Evolutionary conservation across 1,140 invertebrate species (phyloP), one percentile per base, ranked within the genome.

Genomic region (Drosophila lini): DNA sequence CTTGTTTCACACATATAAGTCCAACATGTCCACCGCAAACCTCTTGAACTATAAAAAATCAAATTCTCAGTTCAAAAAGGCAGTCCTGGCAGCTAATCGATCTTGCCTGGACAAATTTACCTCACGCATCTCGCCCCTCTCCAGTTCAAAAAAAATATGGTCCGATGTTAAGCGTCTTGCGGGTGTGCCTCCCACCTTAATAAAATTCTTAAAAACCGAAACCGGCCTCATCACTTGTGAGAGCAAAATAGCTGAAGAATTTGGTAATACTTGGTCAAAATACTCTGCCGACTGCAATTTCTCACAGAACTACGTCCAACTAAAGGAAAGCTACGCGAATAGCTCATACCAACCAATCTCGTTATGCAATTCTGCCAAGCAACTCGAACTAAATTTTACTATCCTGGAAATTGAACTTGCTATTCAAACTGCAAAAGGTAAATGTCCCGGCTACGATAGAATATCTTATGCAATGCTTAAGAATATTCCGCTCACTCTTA

Each of bases 201-300:
- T 34, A 19, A 52, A 32, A 19, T 52, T 34, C 16, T 52, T 52
- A n/a, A 52, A 52, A 50, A 32, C 48, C 1, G 28, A 31, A 50
- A 7, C 15, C 9, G 48, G 48, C 16, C 3, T 50, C 10, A 5
- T 32, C n/a, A 32, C 48, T n/a, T 32, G 28, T 50, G 4, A n/a
- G 7, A 50, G 10, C 2, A 50, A 50, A 50, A 50, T 50, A 11
- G 48, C 48, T 11, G 28, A 44, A 9, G 42, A 22, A 22, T 45
- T 22, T 11, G 5, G 42, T 3, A 5, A 7, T 19, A 22, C 10
- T 13, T 52, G 48, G 48, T 34, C 28, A 19, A 16, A 52, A 10
- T 52, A 34, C 28, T 52, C 28, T 3, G 28, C 48, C 5, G 28
- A 52, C 9, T 11, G 6, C 8, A 52, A 34, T 16, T 52, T 52